Evolutionary conservation across 2,113 vertebrate species (phyloP).

Genomic region (Tamias sibiricus): DNA sequence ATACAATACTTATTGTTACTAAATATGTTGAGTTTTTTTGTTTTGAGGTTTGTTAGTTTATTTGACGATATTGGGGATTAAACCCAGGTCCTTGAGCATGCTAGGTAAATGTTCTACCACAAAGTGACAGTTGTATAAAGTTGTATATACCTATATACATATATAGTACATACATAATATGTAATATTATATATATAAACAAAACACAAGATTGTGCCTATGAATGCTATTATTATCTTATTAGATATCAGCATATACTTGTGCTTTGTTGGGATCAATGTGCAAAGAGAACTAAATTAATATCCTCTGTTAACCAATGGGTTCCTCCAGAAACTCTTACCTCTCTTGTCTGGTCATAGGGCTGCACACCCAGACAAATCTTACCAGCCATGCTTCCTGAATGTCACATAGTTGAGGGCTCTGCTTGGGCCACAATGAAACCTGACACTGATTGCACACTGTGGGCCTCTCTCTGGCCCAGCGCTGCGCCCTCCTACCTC

Average conservation of each 20-base stretch:
- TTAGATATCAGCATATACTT: background rate
- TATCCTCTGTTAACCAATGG: background rate
- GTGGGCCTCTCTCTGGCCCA: background rate
- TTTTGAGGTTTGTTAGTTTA: background rate
- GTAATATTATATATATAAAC: background rate
- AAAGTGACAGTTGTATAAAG: background rate
- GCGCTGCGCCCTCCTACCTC: background rate
- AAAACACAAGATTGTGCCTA: background rate
- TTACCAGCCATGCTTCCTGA: background rate
- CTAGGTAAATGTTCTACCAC: no score
- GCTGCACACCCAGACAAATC: background rate
- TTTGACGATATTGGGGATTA: background rate
- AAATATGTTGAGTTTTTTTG: background rate
- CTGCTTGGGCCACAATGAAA: background rate
- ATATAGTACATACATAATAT: no score
- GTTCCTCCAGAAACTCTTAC: background rate
- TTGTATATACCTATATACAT: background rate
- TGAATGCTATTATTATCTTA: background rate
- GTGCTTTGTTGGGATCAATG: background rate
- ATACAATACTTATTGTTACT: background rate
- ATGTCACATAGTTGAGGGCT: background rate
- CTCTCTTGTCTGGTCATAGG: background rate
- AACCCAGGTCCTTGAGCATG: no score
- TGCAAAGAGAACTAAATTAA: background rate
- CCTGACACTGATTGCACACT: background rate